Conservation (phyloP, 2,797 vertebrate species). For the Acipenser transmontanus region DNA sequence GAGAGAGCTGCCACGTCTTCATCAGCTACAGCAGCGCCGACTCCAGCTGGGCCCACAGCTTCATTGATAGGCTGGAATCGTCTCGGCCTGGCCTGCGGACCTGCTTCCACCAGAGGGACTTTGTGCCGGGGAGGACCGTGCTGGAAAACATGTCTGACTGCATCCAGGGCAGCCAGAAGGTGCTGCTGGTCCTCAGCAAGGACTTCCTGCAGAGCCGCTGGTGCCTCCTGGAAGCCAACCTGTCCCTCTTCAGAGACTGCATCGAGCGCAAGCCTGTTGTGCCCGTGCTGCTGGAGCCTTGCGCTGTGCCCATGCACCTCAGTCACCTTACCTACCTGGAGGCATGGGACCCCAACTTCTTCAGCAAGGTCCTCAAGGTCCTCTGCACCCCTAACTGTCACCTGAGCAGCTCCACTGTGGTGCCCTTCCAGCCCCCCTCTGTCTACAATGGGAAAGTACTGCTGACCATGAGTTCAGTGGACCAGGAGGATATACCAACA, state of each 20-base stretch:
- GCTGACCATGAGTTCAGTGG: conserved; percentile 20
- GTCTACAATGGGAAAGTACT: conserved; percentile 29
- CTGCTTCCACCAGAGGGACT: conserved; percentile 51
- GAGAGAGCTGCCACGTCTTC: conserved; percentile 46
- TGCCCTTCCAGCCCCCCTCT: conserved; percentile 9
- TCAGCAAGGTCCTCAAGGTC: conserved; percentile 19
- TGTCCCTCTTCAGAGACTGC: conserved; percentile 50
- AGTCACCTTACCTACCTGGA: conserved; percentile 34
- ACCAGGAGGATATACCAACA: conserved; percentile 14
- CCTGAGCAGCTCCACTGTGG: neutral
- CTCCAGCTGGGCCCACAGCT: conserved; percentile 33
- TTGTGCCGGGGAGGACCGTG: conserved; percentile 42
- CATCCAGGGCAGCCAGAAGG: conserved; percentile 52
- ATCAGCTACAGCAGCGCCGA: conserved; percentile 49
- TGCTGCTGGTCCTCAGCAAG: conserved; percentile 48
- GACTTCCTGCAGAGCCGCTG: conserved; percentile 57
- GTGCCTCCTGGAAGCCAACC: conserved; percentile 57
- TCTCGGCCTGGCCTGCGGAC: conserved; percentile 25
- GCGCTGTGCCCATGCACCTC: conserved; percentile 25
- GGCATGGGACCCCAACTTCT: conserved; percentile 18
- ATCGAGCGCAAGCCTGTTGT: conserved; percentile 39
- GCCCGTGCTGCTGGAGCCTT: conserved; percentile 26
- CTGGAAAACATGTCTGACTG: conserved; percentile 50
- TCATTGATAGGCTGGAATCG: conserved; percentile 41
- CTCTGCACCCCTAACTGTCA: conserved; percentile 13